Base-by-base conservation (phyloP, 2,888 invertebrate genomes). In the Diaperis boleti region DNA sequence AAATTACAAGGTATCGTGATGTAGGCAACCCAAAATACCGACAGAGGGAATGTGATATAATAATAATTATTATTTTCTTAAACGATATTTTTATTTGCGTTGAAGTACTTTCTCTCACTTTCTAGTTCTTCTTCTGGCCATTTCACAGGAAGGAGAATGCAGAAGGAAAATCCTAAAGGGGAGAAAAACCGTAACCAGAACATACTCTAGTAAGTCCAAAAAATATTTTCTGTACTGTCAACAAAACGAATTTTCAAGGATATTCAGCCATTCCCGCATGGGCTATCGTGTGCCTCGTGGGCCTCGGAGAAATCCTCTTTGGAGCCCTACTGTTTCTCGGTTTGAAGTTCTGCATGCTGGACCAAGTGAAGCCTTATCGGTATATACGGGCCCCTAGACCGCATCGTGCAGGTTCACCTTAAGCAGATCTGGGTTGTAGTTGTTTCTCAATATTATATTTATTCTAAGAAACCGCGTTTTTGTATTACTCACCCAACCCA, bases 161-260 rank as follows among this genome's bases (percentile, higher is more conserved):
- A 86, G 92, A 74, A 85, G 93, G 73, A 92, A 90, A 79, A 91
- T 94, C 74, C 83, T 93, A 35, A 85, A 90, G 73, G 93, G 93
- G 55, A 85, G 93, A 67, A 89, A 90, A 82, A 90, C 92, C 7
- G 86, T 93, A 74, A 93, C 90, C 1, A 86, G 92, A 65, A 87
- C 85, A 62, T 92, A 93, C 78, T 90, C 90, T 76, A 86, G 93
- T 93, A 85, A 91, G 92, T 87, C 10, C 11, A 45, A 29, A n/a
- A n/a, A n/a, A n/a, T n/a, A n/a, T n/a, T n/a, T n/a, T n/a, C 13
- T 39, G 7, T 42, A n/a, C n/a, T n/a, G n/a, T n/a, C n/a, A n/a
- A n/a, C n/a, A n/a, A n/a, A n/a, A n/a, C n/a, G n/a, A n/a, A n/a
- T n/a, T n/a, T n/a, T n/a, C n/a, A n/a, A n/a, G 92, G 80, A 79